Evolutionary conservation across 2,113 vertebrate species (phyloP), one percentile per base, ranked within the genome.

Genomic region (Pomatorhinus ruficollis): DNA sequence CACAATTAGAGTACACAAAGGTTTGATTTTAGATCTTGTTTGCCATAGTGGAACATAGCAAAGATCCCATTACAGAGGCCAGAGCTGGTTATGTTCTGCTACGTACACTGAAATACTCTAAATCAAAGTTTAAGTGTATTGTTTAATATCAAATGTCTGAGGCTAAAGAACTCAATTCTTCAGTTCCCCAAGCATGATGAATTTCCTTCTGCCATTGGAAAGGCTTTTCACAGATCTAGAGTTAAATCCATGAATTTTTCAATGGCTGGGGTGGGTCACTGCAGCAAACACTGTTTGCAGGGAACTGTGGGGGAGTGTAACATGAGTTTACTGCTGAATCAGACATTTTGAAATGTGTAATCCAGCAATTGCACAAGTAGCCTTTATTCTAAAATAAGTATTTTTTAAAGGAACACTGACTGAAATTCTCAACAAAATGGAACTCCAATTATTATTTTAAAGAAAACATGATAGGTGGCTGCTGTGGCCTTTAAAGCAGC

Each of bases 11-110:
- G 35, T 19, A 35, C 1, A 3, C 65, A 83, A 49, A 83, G 22
- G 14, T 90, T 80, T 72, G 49, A 28, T 40, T 89, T 92, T 10
- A 56, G 11, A 10, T 50, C 76, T 56, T 77, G 25, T 74, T 70
- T 61, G 23, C 1, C 1, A 18, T 12, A 63, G 17, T 1, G 3
- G 23, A 70, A 42, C 30, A 10, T 0, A 6, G 10, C 12, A 76
- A 91, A 87, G 23, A 33, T 4, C 12, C 11, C 15, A 16, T 37
- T 44, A n/a, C 12, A 35, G 52, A 89, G 22, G 44, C n/a, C 5
- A 65, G 47, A 49, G 28, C 1, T 66, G 24, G 44, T 94, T 57
- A 15, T 24, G 6, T 76, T 30, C 16, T 64, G 44, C 25, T 84
- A 5, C 18, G 28, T 21, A 18, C 9, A 6, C 57, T 56, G 57